Conservation (phyloP, 2,888 invertebrate genomes). For the Caenorhabditis doughertyi region DNA sequence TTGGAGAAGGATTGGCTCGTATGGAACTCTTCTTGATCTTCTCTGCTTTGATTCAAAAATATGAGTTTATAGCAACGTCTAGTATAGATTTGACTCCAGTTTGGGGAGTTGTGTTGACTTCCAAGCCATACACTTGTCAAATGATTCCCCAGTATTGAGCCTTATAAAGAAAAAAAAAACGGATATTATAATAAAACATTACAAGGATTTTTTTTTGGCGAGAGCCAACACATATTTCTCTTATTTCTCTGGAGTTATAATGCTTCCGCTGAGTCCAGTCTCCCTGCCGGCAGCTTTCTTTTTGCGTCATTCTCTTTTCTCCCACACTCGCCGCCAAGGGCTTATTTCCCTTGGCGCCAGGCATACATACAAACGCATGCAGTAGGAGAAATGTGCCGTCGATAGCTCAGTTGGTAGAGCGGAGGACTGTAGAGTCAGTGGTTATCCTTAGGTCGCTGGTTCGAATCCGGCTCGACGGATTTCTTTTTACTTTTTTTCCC, state of each 20-base stretch:
- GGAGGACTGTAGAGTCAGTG: slow-evolving; percentile 72
- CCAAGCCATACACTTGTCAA: slow-evolving; percentile 52
- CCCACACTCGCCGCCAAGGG: no score
- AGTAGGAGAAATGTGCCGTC: slow-evolving; percentile 52
- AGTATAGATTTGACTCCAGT: slow-evolving; percentile 54
- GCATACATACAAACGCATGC: no score
- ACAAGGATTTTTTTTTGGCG: no score
- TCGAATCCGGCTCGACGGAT: slow-evolving; percentile 76
- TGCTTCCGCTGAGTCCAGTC: no score
- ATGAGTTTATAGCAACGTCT: slow-evolving; percentile 45
- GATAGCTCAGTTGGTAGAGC: slow-evolving; percentile 76
- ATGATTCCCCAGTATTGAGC: slow-evolving; percentile 26
- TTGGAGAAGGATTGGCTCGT: slow-evolving; percentile 71
- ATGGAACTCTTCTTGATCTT: slow-evolving; percentile 70
- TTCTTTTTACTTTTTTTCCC: slow-evolving; percentile 46
- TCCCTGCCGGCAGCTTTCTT: neutral
- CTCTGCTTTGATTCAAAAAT: slow-evolving; percentile 60
- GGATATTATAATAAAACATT: no score
- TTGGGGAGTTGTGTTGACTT: slow-evolving; percentile 56
- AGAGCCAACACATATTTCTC: no score
- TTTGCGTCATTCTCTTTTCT: neutral
- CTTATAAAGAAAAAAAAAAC: neutral
- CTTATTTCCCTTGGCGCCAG: neutral
- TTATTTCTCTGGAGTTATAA: no score
- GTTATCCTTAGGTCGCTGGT: slow-evolving; percentile 77